These are phyloP conservation scores for Onthophagus sagittarius DNA, from an alignment of 2,888 invertebrate species.

Conservation along the genomic window DNA sequence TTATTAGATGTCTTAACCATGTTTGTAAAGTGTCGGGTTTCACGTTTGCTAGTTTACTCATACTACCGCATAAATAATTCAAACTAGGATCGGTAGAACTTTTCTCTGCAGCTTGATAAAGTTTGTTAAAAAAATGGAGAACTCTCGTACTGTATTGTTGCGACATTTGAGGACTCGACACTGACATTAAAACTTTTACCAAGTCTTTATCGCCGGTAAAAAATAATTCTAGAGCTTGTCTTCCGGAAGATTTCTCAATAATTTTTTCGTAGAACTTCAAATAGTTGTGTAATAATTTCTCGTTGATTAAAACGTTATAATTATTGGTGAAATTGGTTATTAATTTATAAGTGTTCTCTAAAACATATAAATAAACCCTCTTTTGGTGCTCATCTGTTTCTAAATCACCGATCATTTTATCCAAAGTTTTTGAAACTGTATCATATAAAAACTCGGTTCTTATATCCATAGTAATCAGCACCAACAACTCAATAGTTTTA, in stretches of 20 bases:
- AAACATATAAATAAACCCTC: slow-evolving; percentile 60
- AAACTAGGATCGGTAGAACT: slow-evolving; percentile 59
- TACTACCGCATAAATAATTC: slow-evolving; percentile 63
- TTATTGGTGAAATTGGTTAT: slow-evolving; percentile 58
- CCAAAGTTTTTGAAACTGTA: slow-evolving; percentile 59
- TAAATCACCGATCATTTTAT: slow-evolving; percentile 59
- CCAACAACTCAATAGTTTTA: slow-evolving; percentile 64
- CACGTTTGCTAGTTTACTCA: slow-evolving; percentile 62
- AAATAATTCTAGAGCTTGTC: slow-evolving; percentile 77
- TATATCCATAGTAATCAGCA: slow-evolving; percentile 73
- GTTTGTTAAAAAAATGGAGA: slow-evolving; percentile 73
- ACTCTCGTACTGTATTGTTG: slow-evolving; percentile 72
- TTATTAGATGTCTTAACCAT: slow-evolving; percentile 64
- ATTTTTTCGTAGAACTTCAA: slow-evolving; percentile 84
- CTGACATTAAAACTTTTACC: slow-evolving; percentile 75
- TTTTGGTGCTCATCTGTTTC: slow-evolving; percentile 65
- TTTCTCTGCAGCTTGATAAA: slow-evolving; percentile 64
- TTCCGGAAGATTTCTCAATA: slow-evolving; percentile 76
- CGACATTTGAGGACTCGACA: slow-evolving; percentile 69
- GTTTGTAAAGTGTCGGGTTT: slow-evolving; percentile 60
- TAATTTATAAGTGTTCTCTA: slow-evolving; percentile 65
- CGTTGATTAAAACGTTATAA: slow-evolving; percentile 50
- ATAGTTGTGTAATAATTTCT: slow-evolving; percentile 62
- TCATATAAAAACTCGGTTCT: slow-evolving; percentile 72
- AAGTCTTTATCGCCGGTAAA: slow-evolving; percentile 70